These are phyloP conservation scores for Procambarus clarkii DNA, from an alignment of 1,140 invertebrate species.

Conservation along the genomic window DNA sequence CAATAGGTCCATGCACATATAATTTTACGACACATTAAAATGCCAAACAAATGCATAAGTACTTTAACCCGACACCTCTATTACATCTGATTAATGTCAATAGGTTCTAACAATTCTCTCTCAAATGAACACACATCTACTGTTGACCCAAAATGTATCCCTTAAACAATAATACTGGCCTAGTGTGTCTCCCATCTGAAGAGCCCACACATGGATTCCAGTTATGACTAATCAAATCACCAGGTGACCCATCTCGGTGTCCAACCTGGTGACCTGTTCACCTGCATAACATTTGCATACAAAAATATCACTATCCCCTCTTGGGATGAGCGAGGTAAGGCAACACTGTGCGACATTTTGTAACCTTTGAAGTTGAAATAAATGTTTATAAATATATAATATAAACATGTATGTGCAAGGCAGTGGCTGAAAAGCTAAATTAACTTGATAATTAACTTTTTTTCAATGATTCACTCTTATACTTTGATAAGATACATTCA, in stretches of 20 bases:
- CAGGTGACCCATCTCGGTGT: constrained; percentile 56
- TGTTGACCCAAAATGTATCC: not conserved
- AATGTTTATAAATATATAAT: not conserved
- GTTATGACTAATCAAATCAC: constrained; percentile 27
- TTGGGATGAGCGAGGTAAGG: constrained; percentile 68
- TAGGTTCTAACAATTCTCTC: not conserved
- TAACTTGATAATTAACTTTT: no score
- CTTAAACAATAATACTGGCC: not conserved
- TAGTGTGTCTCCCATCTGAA: constrained; percentile 37
- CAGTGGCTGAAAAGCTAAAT: no score
- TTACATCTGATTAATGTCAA: no score
- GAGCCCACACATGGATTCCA: constrained; percentile 31
- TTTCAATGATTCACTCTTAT: no score
- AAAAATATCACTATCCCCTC: constrained; percentile 70
- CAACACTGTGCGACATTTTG: constrained; percentile 3
- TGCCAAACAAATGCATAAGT: no score
- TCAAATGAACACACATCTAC: not conserved
- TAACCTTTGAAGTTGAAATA: constrained; percentile 22
- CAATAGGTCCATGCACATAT: no score
- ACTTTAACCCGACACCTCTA: no score
- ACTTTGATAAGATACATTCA: no score
- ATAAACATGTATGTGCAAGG: not conserved
- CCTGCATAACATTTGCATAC: constrained; percentile 47
- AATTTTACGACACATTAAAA: no score
- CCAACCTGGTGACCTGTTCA: constrained; percentile 46